Percentiles rank a stretch among this genome's conserved stretches.
Evolutionary conservation across 2,888 invertebrate genomes (phyloP).

Genomic region (Eristalinus aeneus): DNA sequence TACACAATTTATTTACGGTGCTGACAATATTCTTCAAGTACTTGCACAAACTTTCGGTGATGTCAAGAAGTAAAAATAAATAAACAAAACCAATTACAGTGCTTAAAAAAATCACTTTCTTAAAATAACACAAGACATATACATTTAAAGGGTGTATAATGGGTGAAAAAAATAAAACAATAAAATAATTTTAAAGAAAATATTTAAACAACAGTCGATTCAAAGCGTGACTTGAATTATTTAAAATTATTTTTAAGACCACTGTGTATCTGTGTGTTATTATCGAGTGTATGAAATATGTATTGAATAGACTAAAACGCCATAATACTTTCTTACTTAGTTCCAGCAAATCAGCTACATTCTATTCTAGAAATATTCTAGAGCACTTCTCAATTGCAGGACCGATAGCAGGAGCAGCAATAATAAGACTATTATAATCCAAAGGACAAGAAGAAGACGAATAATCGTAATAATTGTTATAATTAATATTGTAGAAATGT

Average conservation of each 20-base stretch:
- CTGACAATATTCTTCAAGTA: neutral
- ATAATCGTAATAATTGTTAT: neutral
- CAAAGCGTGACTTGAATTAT: neutral
- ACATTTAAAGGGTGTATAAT: neutral
- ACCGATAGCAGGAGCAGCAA: constrained; percentile 47
- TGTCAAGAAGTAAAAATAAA: neutral
- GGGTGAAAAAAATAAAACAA: neutral
- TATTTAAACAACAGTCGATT: neutral
- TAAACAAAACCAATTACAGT: neutral
- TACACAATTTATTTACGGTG: neutral
- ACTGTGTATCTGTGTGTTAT: constrained; percentile 35
- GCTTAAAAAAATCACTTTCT: neutral
- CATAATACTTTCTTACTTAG: constrained; percentile 81
- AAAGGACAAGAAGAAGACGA: constrained; percentile 19
- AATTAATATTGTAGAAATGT: neutral
- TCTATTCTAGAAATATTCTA: constrained; percentile 81
- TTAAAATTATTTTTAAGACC: constrained; percentile 6
- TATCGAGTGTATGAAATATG: constrained; percentile 52
- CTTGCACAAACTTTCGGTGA: neutral
- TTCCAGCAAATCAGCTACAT: constrained; percentile 81
- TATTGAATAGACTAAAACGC: constrained; percentile 77
- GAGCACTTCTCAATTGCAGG: constrained; percentile 74
- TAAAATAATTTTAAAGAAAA: neutral
- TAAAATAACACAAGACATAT: neutral
- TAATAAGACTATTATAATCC: constrained; percentile 11